Base-by-base conservation (phyloP, 2,113 vertebrate species). In the Caranx melampygus region DNA sequence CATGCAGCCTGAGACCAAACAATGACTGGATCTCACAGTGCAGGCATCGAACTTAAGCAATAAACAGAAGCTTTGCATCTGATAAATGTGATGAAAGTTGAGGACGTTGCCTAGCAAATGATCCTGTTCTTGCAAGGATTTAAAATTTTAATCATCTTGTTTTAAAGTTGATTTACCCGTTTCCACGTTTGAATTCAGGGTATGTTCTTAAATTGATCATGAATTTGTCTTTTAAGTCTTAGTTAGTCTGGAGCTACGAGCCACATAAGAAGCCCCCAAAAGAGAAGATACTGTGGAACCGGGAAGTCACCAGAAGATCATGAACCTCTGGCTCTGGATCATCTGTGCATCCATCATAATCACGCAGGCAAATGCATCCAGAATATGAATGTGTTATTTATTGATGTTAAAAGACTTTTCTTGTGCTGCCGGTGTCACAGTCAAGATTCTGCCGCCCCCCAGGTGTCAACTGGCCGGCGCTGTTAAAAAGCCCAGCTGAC, bases 361-460 rank as follows among this genome's bases (percentile, higher is more conserved):
- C 83, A 88, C 60, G 37, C 26, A 18, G 73, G 40, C 21, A 52
- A 44, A 58, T 42, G 74, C 51, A 1, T 52, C 16, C 62, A 80
- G 86, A 89, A 87, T 91, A 75, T 84, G 72, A 89, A 91, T 87
- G 69, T 73, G 79, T 76, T 80, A 16, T 80, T 63, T 85, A 87
- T 79, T 88, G 81, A 87, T 81, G 72, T 75, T 80, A 67, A 80
- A 77, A 82, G 79, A 77, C 51, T 70, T 51, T 37, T 68, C 66
- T 59, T 70, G 55, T 40, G 44, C 26, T 6, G 20, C 16, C 6
- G 2, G 49, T 58, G 72, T 59, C 61, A 68, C 54, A 35, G n/a
- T 42, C 34, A 9, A 47, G 52, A 35, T 69, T 68, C 77, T 20
- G 63, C 65, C 60, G 69, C 47, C 15, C 33, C 51, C 59, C 0